phyloP scores from a whole-genome alignment of 30 jellyfish, hydroid and myxozoan genomes.

The Catostylus mosaicus region DNA sequence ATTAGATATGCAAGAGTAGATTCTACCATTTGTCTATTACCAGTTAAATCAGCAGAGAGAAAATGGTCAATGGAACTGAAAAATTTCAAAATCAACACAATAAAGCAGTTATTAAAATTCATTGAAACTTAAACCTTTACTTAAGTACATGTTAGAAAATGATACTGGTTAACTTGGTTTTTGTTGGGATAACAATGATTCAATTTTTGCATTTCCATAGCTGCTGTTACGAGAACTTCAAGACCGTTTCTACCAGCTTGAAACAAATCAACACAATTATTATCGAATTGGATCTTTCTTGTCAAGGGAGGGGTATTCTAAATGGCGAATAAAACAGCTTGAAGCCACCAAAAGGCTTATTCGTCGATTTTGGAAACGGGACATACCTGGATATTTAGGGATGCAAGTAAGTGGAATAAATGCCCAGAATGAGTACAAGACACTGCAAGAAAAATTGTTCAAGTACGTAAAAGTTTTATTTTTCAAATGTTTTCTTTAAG shows the following conservation, averaged over 20 bases:
- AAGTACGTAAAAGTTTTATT: slow-evolving; percentile 32
- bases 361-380: slow-evolving; percentile 50
- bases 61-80: no score
- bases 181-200: background rate
- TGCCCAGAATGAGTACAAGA: slow-evolving; percentile 54
- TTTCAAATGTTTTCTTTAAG: no score
- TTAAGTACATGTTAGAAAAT: background rate
- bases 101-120: no score
- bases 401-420: slow-evolving; percentile 22
- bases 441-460: slow-evolving; percentile 49
- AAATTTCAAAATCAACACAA: no score
- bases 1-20: no score
- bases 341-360: slow-evolving; percentile 27
- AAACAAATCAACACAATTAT: slow-evolving; percentile 54
- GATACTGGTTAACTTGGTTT: background rate
- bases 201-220: slow-evolving; percentile 11
- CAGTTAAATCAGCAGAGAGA: no score
- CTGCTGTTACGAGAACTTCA: slow-evolving; percentile 58
- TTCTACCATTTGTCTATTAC: no score
- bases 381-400: slow-evolving; percentile 34
- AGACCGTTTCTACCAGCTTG: slow-evolving; percentile 60
- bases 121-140: no score
- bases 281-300: slow-evolving; percentile 59
- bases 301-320: slow-evolving; percentile 61
- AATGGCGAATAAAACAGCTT: slow-evolving; percentile 70